Percentiles rank a stretch among this genome's conserved stretches.
These are phyloP conservation scores for Carcinoscorpius rotundicauda DNA, from an alignment of 1,140 invertebrate species.

Conservation along the genomic window DNA sequence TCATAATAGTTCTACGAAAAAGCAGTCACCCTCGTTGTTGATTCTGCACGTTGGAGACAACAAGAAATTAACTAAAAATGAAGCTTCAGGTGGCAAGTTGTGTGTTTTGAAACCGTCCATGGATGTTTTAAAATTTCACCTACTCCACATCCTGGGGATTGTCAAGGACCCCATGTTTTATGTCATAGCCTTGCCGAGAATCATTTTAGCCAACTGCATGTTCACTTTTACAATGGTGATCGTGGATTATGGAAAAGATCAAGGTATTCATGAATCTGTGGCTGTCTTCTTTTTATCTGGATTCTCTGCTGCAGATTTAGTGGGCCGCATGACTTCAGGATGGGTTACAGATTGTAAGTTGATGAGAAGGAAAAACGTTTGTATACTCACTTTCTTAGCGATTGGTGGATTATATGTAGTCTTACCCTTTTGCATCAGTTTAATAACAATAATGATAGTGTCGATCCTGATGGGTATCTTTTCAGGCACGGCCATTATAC, in stretches of 20 bases:
- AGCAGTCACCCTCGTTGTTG: too few species aligned
- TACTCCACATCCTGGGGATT: not conserved
- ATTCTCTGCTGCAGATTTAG: slow-evolving; percentile 20
- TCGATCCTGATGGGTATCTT: slow-evolving; percentile 13
- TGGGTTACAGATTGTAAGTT: slow-evolving; percentile 20
- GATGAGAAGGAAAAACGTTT: slow-evolving; percentile 16
- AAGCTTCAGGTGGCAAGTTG: too few species aligned
- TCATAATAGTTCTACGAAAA: too few species aligned
- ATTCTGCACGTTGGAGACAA: too few species aligned
- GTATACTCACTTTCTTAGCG: slow-evolving; percentile 14
- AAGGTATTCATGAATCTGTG: slow-evolving; percentile 10
- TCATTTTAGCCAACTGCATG: slow-evolving; percentile 16
- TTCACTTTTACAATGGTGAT: slow-evolving; percentile 22
- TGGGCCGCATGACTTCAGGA: slow-evolving; percentile 19
- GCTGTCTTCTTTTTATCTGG: slow-evolving; percentile 18
- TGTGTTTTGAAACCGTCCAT: too few species aligned
- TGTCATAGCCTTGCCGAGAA: slow-evolving; percentile 15
- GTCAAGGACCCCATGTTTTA: slow-evolving; percentile 17
- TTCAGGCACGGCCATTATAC: slow-evolving; percentile 17
- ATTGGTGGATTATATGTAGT: slow-evolving; percentile 13
- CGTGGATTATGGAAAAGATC: slow-evolving; percentile 23
- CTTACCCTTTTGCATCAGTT: slow-evolving; percentile 14
- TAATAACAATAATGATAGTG: slow-evolving; percentile 12
- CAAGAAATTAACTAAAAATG: too few species aligned
- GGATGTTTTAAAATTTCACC: too few species aligned